Base-by-base conservation (phyloP, 2,797 vertebrate species). In the Sternotherus odoratus region DNA sequence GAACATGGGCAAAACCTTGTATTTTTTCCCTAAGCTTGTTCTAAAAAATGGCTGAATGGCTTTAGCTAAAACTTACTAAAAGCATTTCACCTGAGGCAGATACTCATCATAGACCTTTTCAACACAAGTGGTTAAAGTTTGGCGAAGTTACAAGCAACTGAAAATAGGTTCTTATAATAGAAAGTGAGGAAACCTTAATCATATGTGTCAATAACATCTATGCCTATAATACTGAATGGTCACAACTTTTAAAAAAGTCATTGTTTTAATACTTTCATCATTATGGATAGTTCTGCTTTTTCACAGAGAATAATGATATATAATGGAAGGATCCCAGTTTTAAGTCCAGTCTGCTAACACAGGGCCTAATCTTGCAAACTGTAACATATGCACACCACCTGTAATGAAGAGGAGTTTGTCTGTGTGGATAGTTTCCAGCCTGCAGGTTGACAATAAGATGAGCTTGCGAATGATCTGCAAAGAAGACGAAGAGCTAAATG, bases 211-310 rank as follows among this genome's bases (percentile, higher is more conserved):
- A 39, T 53, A 91, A 56, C 24, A 4, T 63, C 17, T 21, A 75
- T 56, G 74, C 69, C 80, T 81, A 19, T 54, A 82, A 51, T 13
- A 82, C 85, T 93, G 92, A 77, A 87, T 33, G 87, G 28, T 80
- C 83, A 87, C 84, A 63, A 63, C 60, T 63, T 69, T 87, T 85
- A 90, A 83, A 92, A 90, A 78, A 69, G 16, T 50, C 51, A 78
- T 77, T 93, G 80, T 91, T 93, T 90, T 82, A 28, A 1, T 84
- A 16, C 94, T 95, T 88, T 26, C 51, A 75, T 56, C 6, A 2
- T 75, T 83, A 72, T 54, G 90, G 86, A 88, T 6, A 54, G 79
- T 10, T 79, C 33, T 28, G 43, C 23, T 93, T 97, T 92, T 88
- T 95, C 4, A 0, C 83, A 91, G 43, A 60, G 78, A 36, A 78